Evolutionary conservation across 1,140 invertebrate genomes (phyloP), one percentile per base, ranked within the genome.

Genomic region (Sycobia sp.): DNA sequence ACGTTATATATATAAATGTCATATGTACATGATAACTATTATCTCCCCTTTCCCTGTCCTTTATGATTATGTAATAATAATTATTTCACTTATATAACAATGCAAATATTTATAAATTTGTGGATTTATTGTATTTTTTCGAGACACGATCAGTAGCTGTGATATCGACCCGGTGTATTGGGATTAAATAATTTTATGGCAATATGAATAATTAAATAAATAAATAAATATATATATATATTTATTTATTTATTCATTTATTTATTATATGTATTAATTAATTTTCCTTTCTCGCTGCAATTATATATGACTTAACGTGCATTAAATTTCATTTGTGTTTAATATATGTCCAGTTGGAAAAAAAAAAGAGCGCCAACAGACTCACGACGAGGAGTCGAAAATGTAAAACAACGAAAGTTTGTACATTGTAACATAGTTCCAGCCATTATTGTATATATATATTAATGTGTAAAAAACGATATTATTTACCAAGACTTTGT

Each of bases 131-230:
- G 27, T 62, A 51, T 25, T 55, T 55, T 57, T 16, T 63, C 54
- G 54, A 55, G 54, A 65, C 38, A 65, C 18, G 62, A 72, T 64
- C 67, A 72, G 71, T 76, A 76, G 75, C 75, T 77, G 76, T 77
- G 76, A 78, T 78, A 76, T 75, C 62, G 69, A 73, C 72, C 70
- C 56, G 70, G 75, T 76, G 67, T 77, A 72, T 74, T 71, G 69
- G 72, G 65, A 66, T 56, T 25, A 47, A 46, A 9, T 58, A 56
- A 41, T 49, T 54, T 51, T 43, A 29, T 41, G 5, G 20, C 18
- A 32, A 18, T 64, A n/a, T n/a, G n/a, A n/a, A n/a, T n/a, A n/a
- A n/a, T n/a, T n/a, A n/a, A n/a, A n/a, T n/a, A n/a, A n/a, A n/a
- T n/a, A n/a, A n/a, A n/a, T n/a, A n/a, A n/a, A n/a, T n/a, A n/a